phyloP scores from a whole-genome alignment of 1,140 invertebrate species.

The Drosophila auraria region DNA sequence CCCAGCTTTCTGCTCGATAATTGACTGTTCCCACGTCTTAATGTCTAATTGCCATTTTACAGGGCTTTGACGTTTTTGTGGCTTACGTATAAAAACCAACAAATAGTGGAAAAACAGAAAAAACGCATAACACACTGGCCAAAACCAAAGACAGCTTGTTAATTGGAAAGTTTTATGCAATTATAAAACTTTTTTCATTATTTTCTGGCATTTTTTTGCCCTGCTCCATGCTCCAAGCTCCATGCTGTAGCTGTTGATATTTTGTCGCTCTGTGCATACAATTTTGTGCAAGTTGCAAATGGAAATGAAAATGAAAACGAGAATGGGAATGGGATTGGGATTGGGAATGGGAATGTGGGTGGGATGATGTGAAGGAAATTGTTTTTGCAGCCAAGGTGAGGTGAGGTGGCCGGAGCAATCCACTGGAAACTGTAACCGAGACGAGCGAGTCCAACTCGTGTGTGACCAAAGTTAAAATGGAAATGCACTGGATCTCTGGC shows the following conservation, averaged over 20 bases:
- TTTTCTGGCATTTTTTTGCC: conserved; percentile 64
- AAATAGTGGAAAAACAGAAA: conserved; percentile 3
- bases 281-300: conserved; percentile 67
- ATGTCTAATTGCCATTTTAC: conserved; percentile 70
- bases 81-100: conserved; percentile 27
- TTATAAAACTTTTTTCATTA: conserved; percentile 84
- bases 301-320: conserved; percentile 33
- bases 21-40: conserved; percentile 46
- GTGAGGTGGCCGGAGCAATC: conserved; percentile 37
- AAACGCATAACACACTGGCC: conserved; percentile 41
- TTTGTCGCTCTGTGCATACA: conserved; percentile 69
- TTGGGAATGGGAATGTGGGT: conserved; percentile 11
- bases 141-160: conserved; percentile 78
- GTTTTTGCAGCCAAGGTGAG: conserved; percentile 6
- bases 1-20: conserved; percentile 37
- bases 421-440: conserved; percentile 73
- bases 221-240: not conserved
- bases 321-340: conserved; percentile 17
- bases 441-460: conserved; percentile 66
- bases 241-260: conserved; percentile 55
- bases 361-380: not conserved
- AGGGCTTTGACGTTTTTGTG: conserved; percentile 46
- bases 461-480: conserved; percentile 80
- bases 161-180: conserved; percentile 83
- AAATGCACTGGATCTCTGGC: conserved; percentile 49